Conservation (phyloP, 53 echinoderm and acorn worm genomes). For the Luidia sarsii region DNA sequence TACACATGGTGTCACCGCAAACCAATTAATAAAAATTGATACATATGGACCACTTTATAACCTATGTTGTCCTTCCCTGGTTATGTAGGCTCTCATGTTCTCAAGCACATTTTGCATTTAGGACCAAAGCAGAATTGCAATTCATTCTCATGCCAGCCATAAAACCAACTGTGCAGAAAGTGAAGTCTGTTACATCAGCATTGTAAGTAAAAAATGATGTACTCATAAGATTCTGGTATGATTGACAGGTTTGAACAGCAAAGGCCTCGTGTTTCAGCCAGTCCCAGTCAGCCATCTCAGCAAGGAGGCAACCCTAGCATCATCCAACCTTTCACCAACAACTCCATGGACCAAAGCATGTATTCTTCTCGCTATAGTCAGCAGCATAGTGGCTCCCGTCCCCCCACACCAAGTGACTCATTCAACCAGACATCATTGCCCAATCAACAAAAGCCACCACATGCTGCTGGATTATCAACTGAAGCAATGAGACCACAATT, state of each 20-base stretch:
- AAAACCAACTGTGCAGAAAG: neutral
- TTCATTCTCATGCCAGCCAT: too few relatives aligned
- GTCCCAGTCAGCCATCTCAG: constrained; percentile 38
- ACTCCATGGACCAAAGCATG: constrained; percentile 65
- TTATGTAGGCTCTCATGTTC: too few relatives aligned
- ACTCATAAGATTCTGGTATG: neutral
- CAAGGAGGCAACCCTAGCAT: constrained; percentile 50
- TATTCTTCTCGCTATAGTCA: constrained; percentile 55
- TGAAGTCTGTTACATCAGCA: neutral
- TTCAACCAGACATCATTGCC: constrained; percentile 18
- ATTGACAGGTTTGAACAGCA: constrained; percentile 61
- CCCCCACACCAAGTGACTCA: constrained; percentile 76
- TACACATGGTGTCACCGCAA: too few relatives aligned
- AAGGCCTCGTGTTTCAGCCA: constrained; percentile 63
- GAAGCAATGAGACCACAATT: constrained; percentile 80
- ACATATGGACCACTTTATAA: too few relatives aligned
- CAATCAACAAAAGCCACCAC: constrained; percentile 65
- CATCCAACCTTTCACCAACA: constrained; percentile 70
- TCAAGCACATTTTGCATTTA: too few relatives aligned
- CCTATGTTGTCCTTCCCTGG: too few relatives aligned
- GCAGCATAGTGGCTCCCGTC: constrained; percentile 61
- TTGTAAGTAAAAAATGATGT: neutral
- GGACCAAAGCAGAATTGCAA: too few relatives aligned
- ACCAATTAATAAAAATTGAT: too few relatives aligned
- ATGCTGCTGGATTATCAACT: constrained; percentile 51